Evolutionary conservation across 2,888 invertebrate genomes (phyloP).

Genomic region (Dysmachus trigonus): DNA sequence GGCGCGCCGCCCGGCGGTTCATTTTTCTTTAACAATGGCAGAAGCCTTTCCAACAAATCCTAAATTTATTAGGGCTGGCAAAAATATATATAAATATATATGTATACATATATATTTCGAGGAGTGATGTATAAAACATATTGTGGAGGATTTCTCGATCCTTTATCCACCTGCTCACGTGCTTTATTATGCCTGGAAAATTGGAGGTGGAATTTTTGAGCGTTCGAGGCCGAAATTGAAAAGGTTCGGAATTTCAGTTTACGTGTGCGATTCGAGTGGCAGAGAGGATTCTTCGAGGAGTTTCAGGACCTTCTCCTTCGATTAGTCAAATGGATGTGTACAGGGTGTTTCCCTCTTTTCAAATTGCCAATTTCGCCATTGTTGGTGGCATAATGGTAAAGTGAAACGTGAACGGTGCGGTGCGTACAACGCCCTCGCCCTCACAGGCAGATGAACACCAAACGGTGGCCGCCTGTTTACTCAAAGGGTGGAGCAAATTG

Average conservation of each 20-base stretch:
- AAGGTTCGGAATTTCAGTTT: slow-evolving; percentile 18
- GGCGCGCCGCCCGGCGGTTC: neutral
- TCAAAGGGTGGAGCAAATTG: slow-evolving; percentile 5
- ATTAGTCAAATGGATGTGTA: neutral
- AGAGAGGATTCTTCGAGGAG: slow-evolving; percentile 14
- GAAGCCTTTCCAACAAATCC: neutral
- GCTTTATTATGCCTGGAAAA: slow-evolving; percentile 17
- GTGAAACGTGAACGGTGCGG: neutral
- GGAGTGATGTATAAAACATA: neutral
- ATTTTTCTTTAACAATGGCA: neutral
- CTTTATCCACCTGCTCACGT: slow-evolving; percentile 29
- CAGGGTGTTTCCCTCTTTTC: neutral
- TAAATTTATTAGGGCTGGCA: neutral
- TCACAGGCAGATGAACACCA: neutral
- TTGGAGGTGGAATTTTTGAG: slow-evolving; percentile 26
- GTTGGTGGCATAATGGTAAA: neutral
- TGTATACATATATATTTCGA: neutral
- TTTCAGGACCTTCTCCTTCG: neutral
- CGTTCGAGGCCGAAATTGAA: slow-evolving; percentile 1
- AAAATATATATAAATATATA: neutral
- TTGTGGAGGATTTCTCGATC: neutral
- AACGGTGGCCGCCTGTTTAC: neutral
- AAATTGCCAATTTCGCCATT: slow-evolving; percentile 7
- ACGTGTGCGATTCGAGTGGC: neutral
- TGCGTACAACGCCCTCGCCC: neutral